Percentiles rank a stretch among this genome's conserved stretches.
phyloP scores from a whole-genome alignment of 2,888 invertebrate species.

The Papilio demoleus region DNA sequence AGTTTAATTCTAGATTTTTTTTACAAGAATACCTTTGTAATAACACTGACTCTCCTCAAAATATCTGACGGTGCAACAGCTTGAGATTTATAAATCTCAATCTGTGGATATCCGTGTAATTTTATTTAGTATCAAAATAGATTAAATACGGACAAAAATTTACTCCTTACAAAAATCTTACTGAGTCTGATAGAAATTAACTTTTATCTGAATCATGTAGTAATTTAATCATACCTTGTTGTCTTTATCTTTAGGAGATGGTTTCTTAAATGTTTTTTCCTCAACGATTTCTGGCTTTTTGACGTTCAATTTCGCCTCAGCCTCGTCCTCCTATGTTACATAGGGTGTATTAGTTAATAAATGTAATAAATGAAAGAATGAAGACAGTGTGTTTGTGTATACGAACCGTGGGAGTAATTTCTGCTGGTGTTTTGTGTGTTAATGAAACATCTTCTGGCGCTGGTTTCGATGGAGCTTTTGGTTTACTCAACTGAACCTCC shows the following conservation, averaged over 20 bases:
- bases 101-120: conserved; percentile 58
- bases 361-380: neutral
- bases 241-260: conserved; percentile 65
- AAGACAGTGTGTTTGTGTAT: conserved; percentile 43
- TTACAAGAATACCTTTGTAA: conserved; percentile 38
- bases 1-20: neutral
- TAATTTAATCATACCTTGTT: conserved; percentile 66
- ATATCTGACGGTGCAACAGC: conserved; percentile 33
- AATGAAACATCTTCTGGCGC: conserved; percentile 77
- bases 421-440: conserved; percentile 79
- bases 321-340: conserved; percentile 68
- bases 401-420: conserved; percentile 78
- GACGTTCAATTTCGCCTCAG: conserved; percentile 76
- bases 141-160: neutral
- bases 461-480: conserved; percentile 69
- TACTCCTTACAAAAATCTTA: too few relatives aligned
- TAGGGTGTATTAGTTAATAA: conserved; percentile 12
- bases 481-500: conserved; percentile 72
- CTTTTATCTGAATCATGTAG: too few relatives aligned
- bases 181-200: too few relatives aligned
- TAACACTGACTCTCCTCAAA: conserved; percentile 41
- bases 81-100: conserved; percentile 52
- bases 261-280: conserved; percentile 75
- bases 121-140: neutral
- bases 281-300: conserved; percentile 79